phyloP scores from a whole-genome alignment of 2,113 vertebrate species.

The Pavo muticus region DNA sequence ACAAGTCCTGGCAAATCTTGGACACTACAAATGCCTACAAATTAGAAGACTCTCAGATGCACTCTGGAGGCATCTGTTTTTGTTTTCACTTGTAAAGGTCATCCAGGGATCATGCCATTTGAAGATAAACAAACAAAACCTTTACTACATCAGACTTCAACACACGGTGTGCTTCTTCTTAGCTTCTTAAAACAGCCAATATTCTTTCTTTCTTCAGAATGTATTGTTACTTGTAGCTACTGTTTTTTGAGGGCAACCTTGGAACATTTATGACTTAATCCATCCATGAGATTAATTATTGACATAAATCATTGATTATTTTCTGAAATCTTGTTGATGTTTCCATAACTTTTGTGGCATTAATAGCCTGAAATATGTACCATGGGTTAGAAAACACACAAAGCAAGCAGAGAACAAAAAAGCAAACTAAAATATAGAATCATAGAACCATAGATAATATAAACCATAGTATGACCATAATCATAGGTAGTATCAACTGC shows the following conservation, averaged over 20 bases:
- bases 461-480: too few relatives aligned
- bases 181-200: background rate
- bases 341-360: background rate
- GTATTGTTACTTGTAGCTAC: too few relatives aligned
- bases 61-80: background rate
- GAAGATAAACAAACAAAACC: background rate
- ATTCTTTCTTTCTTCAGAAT: background rate
- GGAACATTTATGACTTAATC: background rate
- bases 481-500: background rate
- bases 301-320: background rate
- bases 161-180: background rate
- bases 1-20: background rate
- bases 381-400: background rate
- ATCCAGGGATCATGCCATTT: background rate
- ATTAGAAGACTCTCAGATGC: background rate
- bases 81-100: background rate
- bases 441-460: too few relatives aligned
- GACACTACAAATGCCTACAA: background rate
- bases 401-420: background rate
- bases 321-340: background rate
- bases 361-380: background rate
- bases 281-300: background rate
- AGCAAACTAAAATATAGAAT: background rate
- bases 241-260: background rate
- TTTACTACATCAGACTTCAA: background rate